Percentiles rank a stretch among this genome's conserved stretches.
These are phyloP conservation scores for Trachops cirrhosus DNA, from an alignment of 2,797 vertebrate species.

Conservation along the genomic window DNA sequence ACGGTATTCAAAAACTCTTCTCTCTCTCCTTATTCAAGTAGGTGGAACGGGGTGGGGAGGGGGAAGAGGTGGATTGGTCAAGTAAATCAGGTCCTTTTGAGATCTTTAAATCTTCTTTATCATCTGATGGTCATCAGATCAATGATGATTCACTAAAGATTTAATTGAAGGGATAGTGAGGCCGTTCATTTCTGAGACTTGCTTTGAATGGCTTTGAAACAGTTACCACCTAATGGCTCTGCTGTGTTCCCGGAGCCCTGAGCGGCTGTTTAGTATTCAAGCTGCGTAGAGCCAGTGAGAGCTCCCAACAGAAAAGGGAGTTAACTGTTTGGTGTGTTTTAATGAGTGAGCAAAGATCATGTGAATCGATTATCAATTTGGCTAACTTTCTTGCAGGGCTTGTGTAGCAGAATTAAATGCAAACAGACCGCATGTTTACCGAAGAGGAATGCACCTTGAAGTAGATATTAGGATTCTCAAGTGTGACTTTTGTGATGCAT, in stretches of 20 bases:
- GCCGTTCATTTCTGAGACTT: slow-evolving; percentile 33
- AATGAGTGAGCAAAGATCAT: slow-evolving; percentile 77
- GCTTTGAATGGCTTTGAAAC: slow-evolving; percentile 21
- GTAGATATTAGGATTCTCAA: slow-evolving; percentile 59
- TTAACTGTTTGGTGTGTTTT: slow-evolving; percentile 78
- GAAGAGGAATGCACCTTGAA: slow-evolving; percentile 64
- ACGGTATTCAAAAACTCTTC: not conserved
- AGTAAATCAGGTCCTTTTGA: not conserved
- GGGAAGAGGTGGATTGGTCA: not conserved
- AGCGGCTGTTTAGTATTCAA: slow-evolving; percentile 61
- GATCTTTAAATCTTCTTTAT: slow-evolving; percentile 21
- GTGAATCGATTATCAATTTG: slow-evolving; percentile 76
- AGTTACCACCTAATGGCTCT: slow-evolving; percentile 18
- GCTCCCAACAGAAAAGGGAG: slow-evolving; percentile 72
- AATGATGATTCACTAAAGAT: slow-evolving; percentile 28
- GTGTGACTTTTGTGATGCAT: slow-evolving; percentile 58
- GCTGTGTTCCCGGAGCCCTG: slow-evolving; percentile 17
- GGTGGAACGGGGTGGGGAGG: not conserved
- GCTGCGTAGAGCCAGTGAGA: not conserved
- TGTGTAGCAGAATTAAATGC: slow-evolving; percentile 73
- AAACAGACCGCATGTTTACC: slow-evolving; percentile 73
- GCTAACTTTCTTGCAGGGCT: slow-evolving; percentile 63
- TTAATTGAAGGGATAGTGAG: not conserved
- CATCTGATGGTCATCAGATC: not conserved
- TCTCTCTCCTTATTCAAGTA: not conserved